These are phyloP conservation scores for Pollenia griseotomentosa DNA, from an alignment of 2,888 invertebrate genomes.

Conservation along the genomic window DNA sequence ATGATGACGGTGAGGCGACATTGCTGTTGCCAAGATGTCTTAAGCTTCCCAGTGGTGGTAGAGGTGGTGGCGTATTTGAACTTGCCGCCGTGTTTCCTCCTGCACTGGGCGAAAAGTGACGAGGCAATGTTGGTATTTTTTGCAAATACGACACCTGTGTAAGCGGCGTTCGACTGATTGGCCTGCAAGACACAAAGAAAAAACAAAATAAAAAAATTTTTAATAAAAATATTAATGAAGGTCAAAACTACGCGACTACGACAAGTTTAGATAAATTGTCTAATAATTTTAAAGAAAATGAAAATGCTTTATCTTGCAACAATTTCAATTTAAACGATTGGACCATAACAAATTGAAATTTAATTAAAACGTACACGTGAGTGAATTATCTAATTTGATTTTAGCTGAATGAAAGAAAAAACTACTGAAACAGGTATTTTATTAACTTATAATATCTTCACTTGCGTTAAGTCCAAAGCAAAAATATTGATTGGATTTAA, in stretches of 20 bases:
- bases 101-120: slow-evolving; percentile 82
- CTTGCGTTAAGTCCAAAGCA: not conserved
- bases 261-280: slow-evolving; percentile 44
- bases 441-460: not conserved
- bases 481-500: not conserved
- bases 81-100: slow-evolving; percentile 66
- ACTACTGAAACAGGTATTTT: not conserved
- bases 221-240: slow-evolving; percentile 75
- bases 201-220: slow-evolving; percentile 25
- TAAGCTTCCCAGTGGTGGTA: slow-evolving; percentile 66
- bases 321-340: slow-evolving; percentile 40
- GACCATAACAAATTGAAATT: slow-evolving; percentile 79
- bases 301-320: slow-evolving; percentile 30
- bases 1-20: slow-evolving; percentile 62
- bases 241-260: slow-evolving; percentile 40
- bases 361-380: slow-evolving; percentile 79
- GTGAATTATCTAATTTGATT: slow-evolving; percentile 36
- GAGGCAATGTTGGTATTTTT: slow-evolving; percentile 83
- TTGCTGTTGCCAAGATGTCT: slow-evolving; percentile 69
- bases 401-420: not conserved
- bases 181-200: slow-evolving; percentile 77
- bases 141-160: slow-evolving; percentile 83
- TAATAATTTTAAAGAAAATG: slow-evolving; percentile 26
- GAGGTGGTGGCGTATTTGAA: slow-evolving; percentile 68
- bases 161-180: slow-evolving; percentile 83